These are phyloP conservation scores for Homarus gammarus DNA, from an alignment of 2,888 invertebrate genomes.

Conservation along the genomic window DNA sequence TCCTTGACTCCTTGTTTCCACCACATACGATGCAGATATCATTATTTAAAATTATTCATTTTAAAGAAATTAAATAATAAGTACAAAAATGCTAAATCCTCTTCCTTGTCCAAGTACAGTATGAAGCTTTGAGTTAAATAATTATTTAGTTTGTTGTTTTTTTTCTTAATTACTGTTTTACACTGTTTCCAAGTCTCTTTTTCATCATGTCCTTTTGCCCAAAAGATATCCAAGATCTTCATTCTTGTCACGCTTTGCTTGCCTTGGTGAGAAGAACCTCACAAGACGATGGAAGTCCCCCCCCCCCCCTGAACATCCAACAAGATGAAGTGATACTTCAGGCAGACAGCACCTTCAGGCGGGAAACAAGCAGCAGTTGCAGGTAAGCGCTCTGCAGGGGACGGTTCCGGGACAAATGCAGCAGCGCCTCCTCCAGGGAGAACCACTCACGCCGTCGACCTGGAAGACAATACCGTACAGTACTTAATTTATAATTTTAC, in stretches of 20 bases:
- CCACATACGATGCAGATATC: too few species aligned
- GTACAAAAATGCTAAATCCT: too few species aligned
- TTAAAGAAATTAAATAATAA: too few species aligned
- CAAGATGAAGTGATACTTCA: background rate
- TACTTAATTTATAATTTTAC: too few species aligned
- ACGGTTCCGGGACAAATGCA: conserved; percentile 92
- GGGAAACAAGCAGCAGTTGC: conserved; percentile 53
- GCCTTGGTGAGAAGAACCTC: background rate
- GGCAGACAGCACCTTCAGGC: conserved; percentile 28
- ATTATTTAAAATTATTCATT: too few species aligned
- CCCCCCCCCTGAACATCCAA: background rate
- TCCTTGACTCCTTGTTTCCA: too few species aligned
- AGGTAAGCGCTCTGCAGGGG: conserved; percentile 92
- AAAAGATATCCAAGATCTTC: background rate
- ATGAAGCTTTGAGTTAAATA: too few species aligned
- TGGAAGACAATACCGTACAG: conserved; percentile 76
- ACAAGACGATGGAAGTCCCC: background rate
- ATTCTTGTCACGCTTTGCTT: background rate
- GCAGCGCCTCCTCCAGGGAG: conserved; percentile 91
- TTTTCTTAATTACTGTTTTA: too few species aligned
- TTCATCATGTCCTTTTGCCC: background rate
- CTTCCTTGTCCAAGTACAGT: too few species aligned
- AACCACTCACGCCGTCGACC: conserved; percentile 97
- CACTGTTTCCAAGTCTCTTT: too few species aligned
- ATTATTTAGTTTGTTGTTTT: too few species aligned